A percentile compares a stretch with the other conserved stretches of the same genome.
These are phyloP conservation scores for Lepidostoma basale DNA, from an alignment of 1,140 invertebrate genomes.

Conservation along the genomic window DNA sequence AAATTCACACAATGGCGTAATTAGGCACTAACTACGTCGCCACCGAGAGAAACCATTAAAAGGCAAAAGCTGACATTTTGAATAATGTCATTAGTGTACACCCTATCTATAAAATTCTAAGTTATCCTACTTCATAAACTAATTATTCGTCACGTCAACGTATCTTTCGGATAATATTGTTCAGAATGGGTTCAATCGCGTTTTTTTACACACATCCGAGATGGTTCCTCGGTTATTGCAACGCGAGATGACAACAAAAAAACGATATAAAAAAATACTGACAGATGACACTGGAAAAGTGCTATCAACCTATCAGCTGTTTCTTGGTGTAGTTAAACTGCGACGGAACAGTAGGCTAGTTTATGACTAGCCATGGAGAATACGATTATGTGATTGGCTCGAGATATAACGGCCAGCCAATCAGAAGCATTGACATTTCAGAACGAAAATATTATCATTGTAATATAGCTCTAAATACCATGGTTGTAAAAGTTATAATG, in stretches of 20 bases:
- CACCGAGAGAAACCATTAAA: constrained; percentile 13
- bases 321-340: constrained; percentile 34
- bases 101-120: constrained; percentile 31
- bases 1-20: constrained; percentile 5
- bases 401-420: too few relatives aligned
- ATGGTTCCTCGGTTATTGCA: constrained; percentile 15
- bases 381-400: too few relatives aligned
- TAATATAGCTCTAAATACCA: too few relatives aligned
- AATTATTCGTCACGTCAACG: not conserved
- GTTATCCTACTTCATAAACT: constrained; percentile 15
- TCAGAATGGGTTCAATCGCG: not conserved
- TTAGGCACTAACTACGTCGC: constrained; percentile 9
- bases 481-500: too few relatives aligned
- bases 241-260: constrained; percentile 15
- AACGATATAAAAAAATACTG: constrained; percentile 18
- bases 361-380: too few relatives aligned
- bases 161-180: not conserved
- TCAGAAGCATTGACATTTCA: too few relatives aligned
- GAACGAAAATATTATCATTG: too few relatives aligned
- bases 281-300: constrained; percentile 41
- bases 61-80: constrained; percentile 37
- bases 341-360: too few relatives aligned
- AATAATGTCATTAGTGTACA: constrained; percentile 41
- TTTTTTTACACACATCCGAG: constrained; percentile 8
- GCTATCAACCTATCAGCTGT: constrained; percentile 37